Evolutionary conservation across 2,888 invertebrate genomes (phyloP), one percentile per base, ranked within the genome.

Genomic region (Hirtodrosophila histrioides): DNA sequence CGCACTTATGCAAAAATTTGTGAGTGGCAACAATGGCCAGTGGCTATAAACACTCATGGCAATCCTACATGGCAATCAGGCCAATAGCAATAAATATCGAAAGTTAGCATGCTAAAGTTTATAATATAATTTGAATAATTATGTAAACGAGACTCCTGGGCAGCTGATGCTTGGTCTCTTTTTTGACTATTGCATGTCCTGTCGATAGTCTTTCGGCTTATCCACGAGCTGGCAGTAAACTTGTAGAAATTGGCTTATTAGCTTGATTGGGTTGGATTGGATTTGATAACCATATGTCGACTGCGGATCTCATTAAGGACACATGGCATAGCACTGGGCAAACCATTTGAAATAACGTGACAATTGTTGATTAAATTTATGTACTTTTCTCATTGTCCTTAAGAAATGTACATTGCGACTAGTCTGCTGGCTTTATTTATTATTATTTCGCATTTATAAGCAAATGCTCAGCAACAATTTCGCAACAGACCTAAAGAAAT

Each of bases 71-170:
- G 60, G 27, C 58, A 60, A 61, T 56, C 60, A 49, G 57, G 51
- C 43, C 50, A 55, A 44, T 8, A 56, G 39, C 46, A 45, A 12
- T 9, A 57, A 53, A 56, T 58, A 54, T 31, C 7, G 2, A 7
- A 7, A 31, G 7, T 31, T 41, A 33, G 33, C 43, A 51, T 4
- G n/a, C n/a, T n/a, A 69, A 88, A 88, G 71, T 88, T 88, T 71
- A 57, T 76, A 73, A 85, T 88, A 73, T 61, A 78, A 87, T 85
- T 87, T 76, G 69, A 76, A 73, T 87, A 85, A 87, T 85, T 87
- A 84, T 78, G 66, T 69, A 55, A 53, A 70, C 45, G 50, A 49
- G 61, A 66, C 45, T 61, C 27, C 46, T 43, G 23, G 46, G 53
- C 69, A 49, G 43, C 24, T 43, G 53, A 44, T 54, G 55, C 23